Conservation (phyloP, 2,113 vertebrate species). For the Chaetura pelagica region DNA sequence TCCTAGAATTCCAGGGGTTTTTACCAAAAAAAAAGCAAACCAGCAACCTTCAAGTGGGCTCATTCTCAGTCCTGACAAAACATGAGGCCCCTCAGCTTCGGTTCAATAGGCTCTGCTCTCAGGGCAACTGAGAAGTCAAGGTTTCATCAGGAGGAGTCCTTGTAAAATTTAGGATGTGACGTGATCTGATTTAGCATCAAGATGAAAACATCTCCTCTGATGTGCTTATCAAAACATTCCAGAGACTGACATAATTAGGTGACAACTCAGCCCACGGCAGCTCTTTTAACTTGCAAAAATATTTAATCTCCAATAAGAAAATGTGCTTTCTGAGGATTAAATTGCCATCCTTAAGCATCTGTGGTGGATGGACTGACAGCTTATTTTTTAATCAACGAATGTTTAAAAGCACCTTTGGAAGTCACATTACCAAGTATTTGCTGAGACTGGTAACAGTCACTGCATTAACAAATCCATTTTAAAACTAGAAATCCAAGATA, state of each 20-base stretch:
- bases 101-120: background rate
- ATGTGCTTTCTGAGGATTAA: background rate
- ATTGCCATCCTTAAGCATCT: background rate
- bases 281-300: constrained; percentile 64
- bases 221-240: constrained; percentile 55
- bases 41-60: background rate
- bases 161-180: background rate
- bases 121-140: background rate
- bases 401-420: background rate
- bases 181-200: background rate
- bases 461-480: background rate
- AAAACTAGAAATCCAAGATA: background rate
- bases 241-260: constrained; percentile 67
- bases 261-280: constrained; percentile 66
- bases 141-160: background rate
- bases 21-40: too few relatives aligned
- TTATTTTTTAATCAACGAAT: background rate
- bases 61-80: background rate
- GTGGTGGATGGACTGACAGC: background rate
- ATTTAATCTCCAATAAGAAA: constrained; percentile 47
- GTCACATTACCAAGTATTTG: background rate
- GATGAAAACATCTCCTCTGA: constrained; percentile 31
- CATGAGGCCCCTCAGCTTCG: background rate
- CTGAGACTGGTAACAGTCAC: background rate
- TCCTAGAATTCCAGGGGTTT: background rate